Evolutionary conservation across 2,797 vertebrate species (phyloP).

Genomic region (Gastrophryne carolinensis): DNA sequence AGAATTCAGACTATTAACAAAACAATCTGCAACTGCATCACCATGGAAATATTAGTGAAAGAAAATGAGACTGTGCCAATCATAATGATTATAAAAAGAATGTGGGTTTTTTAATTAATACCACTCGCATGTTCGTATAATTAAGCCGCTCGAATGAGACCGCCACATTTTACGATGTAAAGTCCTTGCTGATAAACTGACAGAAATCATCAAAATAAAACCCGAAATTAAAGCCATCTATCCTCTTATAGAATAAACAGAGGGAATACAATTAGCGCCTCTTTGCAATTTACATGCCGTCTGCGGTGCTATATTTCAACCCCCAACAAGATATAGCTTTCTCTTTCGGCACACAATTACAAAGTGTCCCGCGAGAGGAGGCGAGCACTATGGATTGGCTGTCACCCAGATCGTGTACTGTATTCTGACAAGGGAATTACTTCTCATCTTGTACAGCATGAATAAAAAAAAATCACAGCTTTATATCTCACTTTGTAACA

Average conservation of each 20-base stretch:
- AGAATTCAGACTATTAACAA: neutral
- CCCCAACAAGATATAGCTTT: neutral
- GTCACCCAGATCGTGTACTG: conserved; percentile 4
- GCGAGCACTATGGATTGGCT: conserved; percentile 7
- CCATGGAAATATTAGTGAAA: no score
- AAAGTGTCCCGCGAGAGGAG: neutral
- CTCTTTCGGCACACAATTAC: neutral
- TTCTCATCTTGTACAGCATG: neutral
- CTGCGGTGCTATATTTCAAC: neutral
- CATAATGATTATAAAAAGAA: conserved; percentile 19
- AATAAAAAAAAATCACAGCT: neutral
- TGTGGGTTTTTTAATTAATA: conserved; percentile 24
- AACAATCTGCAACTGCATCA: neutral
- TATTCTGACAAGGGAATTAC: conserved; percentile 23
- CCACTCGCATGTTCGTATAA: neutral
- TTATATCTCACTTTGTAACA: conserved; percentile 11
- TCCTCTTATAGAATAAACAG: conserved; percentile 8
- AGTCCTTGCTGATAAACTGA: conserved; percentile 10
- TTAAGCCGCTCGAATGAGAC: conserved; percentile 6
- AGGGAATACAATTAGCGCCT: conserved; percentile 9
- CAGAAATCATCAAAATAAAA: conserved; percentile 25
- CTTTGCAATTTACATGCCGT: neutral
- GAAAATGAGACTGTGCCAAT: neutral
- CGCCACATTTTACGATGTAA: neutral
- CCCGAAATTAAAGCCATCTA: conserved; percentile 15